phyloP scores from a whole-genome alignment of 2,113 vertebrate species.

The Barbus barbus region DNA sequence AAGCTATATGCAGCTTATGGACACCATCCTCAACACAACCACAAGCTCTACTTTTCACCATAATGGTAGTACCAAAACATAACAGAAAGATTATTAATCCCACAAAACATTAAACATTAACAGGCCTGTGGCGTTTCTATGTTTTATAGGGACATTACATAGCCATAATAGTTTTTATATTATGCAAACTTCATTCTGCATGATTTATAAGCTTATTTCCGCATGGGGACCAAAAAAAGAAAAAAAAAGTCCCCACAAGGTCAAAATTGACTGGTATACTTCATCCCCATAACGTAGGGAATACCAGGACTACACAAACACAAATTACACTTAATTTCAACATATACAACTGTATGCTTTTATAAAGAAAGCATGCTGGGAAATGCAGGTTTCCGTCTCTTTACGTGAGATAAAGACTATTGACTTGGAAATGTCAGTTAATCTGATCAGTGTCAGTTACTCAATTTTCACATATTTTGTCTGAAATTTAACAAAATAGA shows the following conservation, averaged over 20 bases:
- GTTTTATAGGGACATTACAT: not conserved
- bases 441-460: too few species aligned
- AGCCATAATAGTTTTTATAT: not conserved
- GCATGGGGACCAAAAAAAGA: not conserved
- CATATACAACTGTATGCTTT: not conserved
- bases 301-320: too few species aligned
- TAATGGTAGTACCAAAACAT: not conserved
- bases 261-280: too few species aligned
- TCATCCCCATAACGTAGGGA: too few species aligned
- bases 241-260: not conserved
- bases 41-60: not conserved
- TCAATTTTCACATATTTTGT: not conserved
- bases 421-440: too few species aligned
- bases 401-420: too few species aligned
- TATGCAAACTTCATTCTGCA: not conserved
- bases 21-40: too few species aligned
- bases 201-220: not conserved
- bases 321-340: too few species aligned
- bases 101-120: too few species aligned
- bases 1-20: not conserved
- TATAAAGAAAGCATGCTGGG: not conserved
- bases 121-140: not conserved
- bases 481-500: not conserved
- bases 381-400: too few species aligned
- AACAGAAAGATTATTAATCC: too few species aligned